Evolutionary conservation across 1,140 invertebrate species (phyloP).

Genomic region (Pseudomyrmex cubaensis): DNA sequence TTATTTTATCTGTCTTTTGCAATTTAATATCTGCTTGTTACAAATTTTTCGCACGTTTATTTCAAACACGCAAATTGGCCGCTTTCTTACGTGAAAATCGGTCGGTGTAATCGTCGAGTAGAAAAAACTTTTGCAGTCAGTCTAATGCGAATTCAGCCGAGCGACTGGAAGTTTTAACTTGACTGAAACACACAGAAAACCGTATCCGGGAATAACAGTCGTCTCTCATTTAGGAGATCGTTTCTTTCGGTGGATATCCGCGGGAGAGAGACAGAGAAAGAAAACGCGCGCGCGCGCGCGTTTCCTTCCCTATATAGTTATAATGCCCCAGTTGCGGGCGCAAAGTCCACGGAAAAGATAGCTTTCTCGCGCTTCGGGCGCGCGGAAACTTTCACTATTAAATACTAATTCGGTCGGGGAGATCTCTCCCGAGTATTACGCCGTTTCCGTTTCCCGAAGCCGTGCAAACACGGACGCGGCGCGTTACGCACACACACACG

Average conservation of each 20-base stretch:
- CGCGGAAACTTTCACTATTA: constrained; percentile 74
- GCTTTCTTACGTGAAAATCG: constrained; percentile 11
- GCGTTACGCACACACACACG: neutral
- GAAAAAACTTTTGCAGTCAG: constrained; percentile 61
- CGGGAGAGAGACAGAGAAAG: neutral
- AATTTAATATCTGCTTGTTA: neutral
- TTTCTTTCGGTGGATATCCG: constrained; percentile 62
- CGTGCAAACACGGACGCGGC: constrained; percentile 41
- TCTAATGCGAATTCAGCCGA: constrained; percentile 36
- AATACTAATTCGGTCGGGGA: constrained; percentile 72
- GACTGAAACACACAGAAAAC: constrained; percentile 44
- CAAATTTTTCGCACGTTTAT: no score
- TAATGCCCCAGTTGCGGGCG: constrained; percentile 27
- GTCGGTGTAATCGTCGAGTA: neutral
- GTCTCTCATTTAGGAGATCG: constrained; percentile 63
- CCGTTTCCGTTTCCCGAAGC: constrained; percentile 53
- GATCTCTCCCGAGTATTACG: constrained; percentile 62
- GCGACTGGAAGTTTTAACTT: constrained; percentile 45
- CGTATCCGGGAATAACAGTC: constrained; percentile 52
- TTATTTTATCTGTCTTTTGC: neutral
- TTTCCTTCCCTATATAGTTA: constrained; percentile 1
- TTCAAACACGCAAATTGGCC: neutral
- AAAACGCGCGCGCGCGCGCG: neutral
- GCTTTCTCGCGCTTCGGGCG: constrained; percentile 10
- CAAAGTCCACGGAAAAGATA: constrained; percentile 39